Percentiles rank a stretch among this genome's conserved stretches.
Conservation (phyloP, 2,113 vertebrate species). For the Peromyscus maniculatus region DNA sequence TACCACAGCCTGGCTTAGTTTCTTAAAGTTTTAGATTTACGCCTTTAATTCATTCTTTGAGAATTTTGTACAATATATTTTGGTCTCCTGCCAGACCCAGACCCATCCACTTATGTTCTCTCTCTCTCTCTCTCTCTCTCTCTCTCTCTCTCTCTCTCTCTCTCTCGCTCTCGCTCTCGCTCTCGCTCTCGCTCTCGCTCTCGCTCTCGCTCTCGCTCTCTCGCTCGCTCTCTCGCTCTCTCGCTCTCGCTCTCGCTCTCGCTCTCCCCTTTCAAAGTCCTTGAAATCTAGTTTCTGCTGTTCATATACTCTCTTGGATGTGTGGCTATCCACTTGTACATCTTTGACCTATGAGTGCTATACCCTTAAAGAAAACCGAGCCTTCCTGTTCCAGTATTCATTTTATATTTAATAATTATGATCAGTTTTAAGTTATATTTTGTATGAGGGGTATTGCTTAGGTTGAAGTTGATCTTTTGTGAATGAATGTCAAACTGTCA, state of each 20-base stretch:
- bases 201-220: neutral
- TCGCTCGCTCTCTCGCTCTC: neutral
- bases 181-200: neutral
- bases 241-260: neutral
- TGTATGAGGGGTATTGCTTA: neutral
- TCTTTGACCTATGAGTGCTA: neutral
- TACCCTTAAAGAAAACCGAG: neutral
- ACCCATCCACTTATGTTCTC: neutral
- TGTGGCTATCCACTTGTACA: neutral
- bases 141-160: neutral
- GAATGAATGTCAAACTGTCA: neutral
- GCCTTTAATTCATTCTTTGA: neutral
- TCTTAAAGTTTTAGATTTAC: neutral
- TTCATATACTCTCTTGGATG: neutral
- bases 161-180: neutral
- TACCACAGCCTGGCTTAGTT: no score
- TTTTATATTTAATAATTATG: neutral
- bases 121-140: neutral
- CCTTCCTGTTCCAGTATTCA: neutral
- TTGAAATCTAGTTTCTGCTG: neutral
- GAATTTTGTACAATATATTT: neutral
- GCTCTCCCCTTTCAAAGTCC: neutral
- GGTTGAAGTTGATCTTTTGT: neutral
- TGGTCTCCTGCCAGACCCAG: neutral
- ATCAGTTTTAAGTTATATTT: neutral